phyloP scores from a whole-genome alignment of 2,888 invertebrate genomes.

The Drosophila fulvimacula region DNA sequence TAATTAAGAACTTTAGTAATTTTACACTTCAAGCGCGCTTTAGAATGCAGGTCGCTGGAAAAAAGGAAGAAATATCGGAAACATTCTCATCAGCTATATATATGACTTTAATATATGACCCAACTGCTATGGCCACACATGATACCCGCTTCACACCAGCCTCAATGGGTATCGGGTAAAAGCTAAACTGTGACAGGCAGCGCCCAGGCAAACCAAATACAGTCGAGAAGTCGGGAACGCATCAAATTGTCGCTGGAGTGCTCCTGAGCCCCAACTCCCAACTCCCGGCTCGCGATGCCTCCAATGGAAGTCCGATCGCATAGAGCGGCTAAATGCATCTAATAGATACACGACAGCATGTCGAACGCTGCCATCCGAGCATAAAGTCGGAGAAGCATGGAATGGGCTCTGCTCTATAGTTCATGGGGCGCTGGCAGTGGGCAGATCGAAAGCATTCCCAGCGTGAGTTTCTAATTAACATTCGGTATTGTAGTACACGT shows the following conservation, averaged over 20 bases:
- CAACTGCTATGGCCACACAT: not conserved
- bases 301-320: conserved; percentile 38
- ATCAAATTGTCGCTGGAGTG: conserved; percentile 56
- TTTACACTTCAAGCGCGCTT: no score
- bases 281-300: not conserved
- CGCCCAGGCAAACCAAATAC: conserved; percentile 57
- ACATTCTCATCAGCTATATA: no score
- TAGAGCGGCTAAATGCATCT: conserved; percentile 75
- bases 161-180: conserved; percentile 9
- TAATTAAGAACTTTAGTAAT: no score
- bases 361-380: conserved; percentile 64
- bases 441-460: conserved; percentile 15
- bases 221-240: conserved; percentile 51
- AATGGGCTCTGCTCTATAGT: not conserved
- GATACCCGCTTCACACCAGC: not conserved
- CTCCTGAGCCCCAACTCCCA: conserved; percentile 11
- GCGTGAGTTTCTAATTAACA: conserved; percentile 81
- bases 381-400: conserved; percentile 16
- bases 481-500: conserved; percentile 75
- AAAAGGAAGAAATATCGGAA: no score
- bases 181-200: conserved; percentile 35
- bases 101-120: not conserved
- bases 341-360: conserved; percentile 80
- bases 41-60: no score
- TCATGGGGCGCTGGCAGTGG: not conserved